phyloP scores from a whole-genome alignment of 2,797 vertebrate genomes.

The Trematomus bernacchii region DNA sequence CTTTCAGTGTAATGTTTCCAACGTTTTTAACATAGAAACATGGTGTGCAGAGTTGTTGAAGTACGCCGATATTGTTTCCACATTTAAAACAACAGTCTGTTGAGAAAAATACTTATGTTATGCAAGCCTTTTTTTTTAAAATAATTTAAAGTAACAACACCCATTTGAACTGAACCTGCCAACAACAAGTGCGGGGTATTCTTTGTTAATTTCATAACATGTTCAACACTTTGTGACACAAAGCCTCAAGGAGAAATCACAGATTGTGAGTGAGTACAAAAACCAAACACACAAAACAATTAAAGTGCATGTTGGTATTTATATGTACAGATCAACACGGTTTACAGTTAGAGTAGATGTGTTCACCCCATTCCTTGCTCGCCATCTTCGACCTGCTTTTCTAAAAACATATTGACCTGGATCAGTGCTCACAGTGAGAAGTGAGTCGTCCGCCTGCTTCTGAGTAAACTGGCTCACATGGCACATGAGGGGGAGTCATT shows the following conservation, averaged over 20 bases:
- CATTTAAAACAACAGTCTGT: background rate
- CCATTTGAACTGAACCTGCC: background rate
- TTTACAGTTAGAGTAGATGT: constrained; percentile 38
- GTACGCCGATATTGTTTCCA: background rate
- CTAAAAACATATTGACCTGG: constrained; percentile 80
- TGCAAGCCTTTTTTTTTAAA: background rate
- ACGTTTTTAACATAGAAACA: background rate
- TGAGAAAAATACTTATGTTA: constrained; percentile 10
- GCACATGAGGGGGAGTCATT: constrained; percentile 61
- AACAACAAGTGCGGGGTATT: background rate
- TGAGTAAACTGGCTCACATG: constrained; percentile 66
- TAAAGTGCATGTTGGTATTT: constrained; percentile 2
- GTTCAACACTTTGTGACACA: background rate
- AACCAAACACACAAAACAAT: constrained; percentile 8
- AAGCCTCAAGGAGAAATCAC: background rate
- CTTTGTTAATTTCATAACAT: constrained; percentile 8
- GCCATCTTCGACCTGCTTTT: constrained; percentile 61
- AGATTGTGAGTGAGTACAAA: background rate
- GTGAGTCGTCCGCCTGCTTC: constrained; percentile 66
- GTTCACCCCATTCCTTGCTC: constrained; percentile 14
- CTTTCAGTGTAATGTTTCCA: background rate
- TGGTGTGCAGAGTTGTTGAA: background rate
- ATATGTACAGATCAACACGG: constrained; percentile 2
- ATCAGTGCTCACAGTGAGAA: constrained; percentile 71
- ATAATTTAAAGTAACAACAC: constrained; percentile 8